A percentile compares a stretch with the other conserved stretches of the same genome.
phyloP scores from a whole-genome alignment of 2,797 vertebrate species.

The Spea hammondii region DNA sequence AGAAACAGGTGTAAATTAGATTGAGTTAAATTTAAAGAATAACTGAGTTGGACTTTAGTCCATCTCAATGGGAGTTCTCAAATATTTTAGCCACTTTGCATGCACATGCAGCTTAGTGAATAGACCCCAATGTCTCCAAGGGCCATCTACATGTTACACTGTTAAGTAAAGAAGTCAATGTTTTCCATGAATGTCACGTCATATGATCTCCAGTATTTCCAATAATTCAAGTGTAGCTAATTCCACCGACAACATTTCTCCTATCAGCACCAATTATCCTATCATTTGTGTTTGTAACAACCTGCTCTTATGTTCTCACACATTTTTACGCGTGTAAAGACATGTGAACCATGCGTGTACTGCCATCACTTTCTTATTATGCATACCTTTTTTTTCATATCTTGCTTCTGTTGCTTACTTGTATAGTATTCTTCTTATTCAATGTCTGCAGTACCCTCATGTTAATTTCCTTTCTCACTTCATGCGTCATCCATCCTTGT shows the following conservation, averaged over 20 bases:
- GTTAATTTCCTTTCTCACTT: conserved; percentile 50
- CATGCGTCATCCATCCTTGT: conserved; percentile 52
- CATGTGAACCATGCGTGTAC: conserved; percentile 10
- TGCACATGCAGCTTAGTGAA: too few relatives aligned
- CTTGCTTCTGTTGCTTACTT: background rate
- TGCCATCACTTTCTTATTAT: background rate
- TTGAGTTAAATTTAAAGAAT: too few relatives aligned
- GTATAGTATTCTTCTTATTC: conserved; percentile 30
- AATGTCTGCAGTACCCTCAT: conserved; percentile 30
- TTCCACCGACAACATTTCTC: conserved; percentile 24
- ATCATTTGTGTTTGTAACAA: conserved; percentile 12
- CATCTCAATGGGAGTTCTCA: too few relatives aligned
- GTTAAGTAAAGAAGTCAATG: background rate
- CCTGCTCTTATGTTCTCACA: conserved; percentile 16
- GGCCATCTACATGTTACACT: background rate
- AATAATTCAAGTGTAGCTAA: conserved; percentile 17
- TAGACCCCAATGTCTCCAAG: too few relatives aligned
- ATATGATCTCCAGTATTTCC: conserved; percentile 36
- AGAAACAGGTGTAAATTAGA: too few relatives aligned
- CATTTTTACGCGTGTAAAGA: conserved; percentile 13
- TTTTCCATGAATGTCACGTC: conserved; percentile 24
- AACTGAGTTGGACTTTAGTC: too few relatives aligned
- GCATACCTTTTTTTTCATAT: conserved; percentile 2
- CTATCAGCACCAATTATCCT: conserved; percentile 17
- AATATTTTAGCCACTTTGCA: too few relatives aligned